Percentiles rank a stretch among this genome's conserved stretches.
Conservation (phyloP, 2,888 invertebrate genomes). For the Drosophila hamatofila region DNA sequence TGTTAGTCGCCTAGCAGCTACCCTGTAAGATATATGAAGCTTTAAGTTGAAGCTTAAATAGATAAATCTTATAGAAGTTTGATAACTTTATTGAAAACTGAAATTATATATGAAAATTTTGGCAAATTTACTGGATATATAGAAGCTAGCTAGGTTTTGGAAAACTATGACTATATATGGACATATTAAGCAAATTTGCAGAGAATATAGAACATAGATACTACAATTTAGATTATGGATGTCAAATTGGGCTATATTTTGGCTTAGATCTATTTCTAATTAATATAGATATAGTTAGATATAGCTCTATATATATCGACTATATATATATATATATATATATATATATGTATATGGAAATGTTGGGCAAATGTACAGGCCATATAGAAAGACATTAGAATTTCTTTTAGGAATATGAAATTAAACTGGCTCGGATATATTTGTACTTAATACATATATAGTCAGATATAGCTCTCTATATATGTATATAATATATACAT, state of each 20-base stretch:
- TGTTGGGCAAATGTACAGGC: background rate
- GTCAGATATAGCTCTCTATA: background rate
- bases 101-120: background rate
- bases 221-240: background rate
- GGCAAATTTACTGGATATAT: background rate
- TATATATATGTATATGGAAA: background rate
- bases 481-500: too few species aligned
- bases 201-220: slow-evolving; percentile 5
- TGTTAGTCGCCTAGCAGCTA: background rate
- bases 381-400: background rate
- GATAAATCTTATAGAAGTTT: background rate
- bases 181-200: background rate
- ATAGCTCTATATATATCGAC: background rate
- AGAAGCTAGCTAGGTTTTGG: background rate
- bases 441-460: background rate
- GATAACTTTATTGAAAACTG: background rate
- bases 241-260: background rate
- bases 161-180: background rate
- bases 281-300: background rate
- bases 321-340: too few species aligned
- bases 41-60: background rate
- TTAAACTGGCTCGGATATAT: too few species aligned
- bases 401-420: background rate
- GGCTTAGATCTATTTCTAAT: too few species aligned
- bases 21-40: background rate